Evolutionary conservation across 1,140 invertebrate genomes (phyloP), one percentile per base, ranked within the genome.

Genomic region (Bombus balteatus): DNA sequence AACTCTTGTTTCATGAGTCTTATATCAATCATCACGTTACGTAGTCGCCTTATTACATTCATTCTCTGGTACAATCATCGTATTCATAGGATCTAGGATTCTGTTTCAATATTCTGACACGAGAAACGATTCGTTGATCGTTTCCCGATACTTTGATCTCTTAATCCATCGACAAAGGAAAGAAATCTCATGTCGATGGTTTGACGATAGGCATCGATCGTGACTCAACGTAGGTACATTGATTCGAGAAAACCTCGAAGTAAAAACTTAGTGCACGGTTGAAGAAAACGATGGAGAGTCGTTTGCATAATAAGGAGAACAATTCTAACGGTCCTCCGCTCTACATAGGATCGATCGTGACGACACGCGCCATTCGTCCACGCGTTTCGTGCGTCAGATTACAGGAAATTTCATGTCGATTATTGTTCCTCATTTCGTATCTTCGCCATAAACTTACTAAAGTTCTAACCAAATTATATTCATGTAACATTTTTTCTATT

Each of bases 291-390:
- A 39, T 12, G 39, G 25, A 70, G 32, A 41, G 62, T 85, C 66
- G 82, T 88, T 88, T 86, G 84, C 87, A 86, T 88, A 81, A 88
- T 86, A 86, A 86, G 73, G 79, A 75, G 79, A 83, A 88, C 79
- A 86, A 86, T 86, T 86, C 79, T 88, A 88, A 88, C 87, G 87
- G 85, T 88, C 79, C 71, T 28, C 13, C 74, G 87, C 32, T 88
- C 79, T 41, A 73, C 72, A 74, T 78, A 73, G 74, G 84, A 86
- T 88, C 78, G 87, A 88, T 88, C 79, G 74, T 75, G 34, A 57
- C 76, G 83, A 73, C 76, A 85, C 71, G 75, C 75, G 34, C 76
- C 57, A 22, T 22, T 84, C 37, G 39, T 72, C 28, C 39, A n/a
- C 28, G 70, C 70, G 70, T 41, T 72, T 72, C 70, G 12, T 41